Evolutionary conservation across 2,113 vertebrate genomes (phyloP), one percentile per base, ranked within the genome.

Genomic region (Apus apus): DNA sequence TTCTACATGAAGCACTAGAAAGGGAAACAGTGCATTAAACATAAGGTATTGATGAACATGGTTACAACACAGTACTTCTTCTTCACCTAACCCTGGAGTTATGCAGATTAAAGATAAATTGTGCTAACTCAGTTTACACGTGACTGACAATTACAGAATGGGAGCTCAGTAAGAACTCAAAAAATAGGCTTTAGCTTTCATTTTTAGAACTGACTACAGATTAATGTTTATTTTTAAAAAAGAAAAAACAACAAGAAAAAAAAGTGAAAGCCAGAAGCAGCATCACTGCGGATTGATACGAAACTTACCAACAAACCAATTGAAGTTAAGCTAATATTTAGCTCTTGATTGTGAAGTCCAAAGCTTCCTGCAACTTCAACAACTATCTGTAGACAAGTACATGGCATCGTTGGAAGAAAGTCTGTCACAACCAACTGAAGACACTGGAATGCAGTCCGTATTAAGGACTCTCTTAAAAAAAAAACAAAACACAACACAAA

Each of bases 401-500:
- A 99, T 94, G 99, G 99, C 99, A 99, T 99, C 61, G 99, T 99
- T 95, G 99, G 99, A 67, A 99, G 98, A 97, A 99, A 99, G 97
- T 99, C 99, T 13, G 99, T 99, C 97, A 99, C 99, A 96, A 99
- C 99, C 98, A 99, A 98, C 97, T 99, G 99, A 97, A 99, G 99
- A 98, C 99, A 99, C 97, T 99, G 99, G 98, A 99, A 99, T 87
- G 99, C 99, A 95, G 99, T 99, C 98, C 99, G 97, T 97, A 99
- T 99, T 97, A 99, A 97, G 34, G 99, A 99, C 96, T 99, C 99
- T 80, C 99, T 99, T 96, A 60, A 98, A 96, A 96, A 45, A 95
- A 43, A 77, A 38, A 38, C 38, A 38, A 38, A 38, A 38, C 38
- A 38, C 50, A 50, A 50, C 23, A 50, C 16, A 89, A 82, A 88